Evolutionary conservation across 1,140 invertebrate species (phyloP), one percentile per base, ranked within the genome.

Genomic region (Drosophila nannoptera): DNA sequence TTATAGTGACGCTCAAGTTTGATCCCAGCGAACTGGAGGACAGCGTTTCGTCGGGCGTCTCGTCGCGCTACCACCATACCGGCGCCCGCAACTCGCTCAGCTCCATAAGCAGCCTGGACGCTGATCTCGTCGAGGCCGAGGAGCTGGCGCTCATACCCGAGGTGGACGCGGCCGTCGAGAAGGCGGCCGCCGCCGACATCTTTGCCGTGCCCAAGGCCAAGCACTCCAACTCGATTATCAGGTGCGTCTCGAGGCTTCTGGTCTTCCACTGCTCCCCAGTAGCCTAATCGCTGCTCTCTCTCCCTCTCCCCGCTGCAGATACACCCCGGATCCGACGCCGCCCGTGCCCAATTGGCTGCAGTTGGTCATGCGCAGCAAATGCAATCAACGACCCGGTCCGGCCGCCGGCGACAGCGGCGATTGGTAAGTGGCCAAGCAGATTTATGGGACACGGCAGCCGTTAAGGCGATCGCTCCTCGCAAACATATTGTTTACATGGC

Each of bases 321-420:
- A 73, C 36, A 89, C 88, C 8, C 88, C 88, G 16, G 88, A 89
- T 71, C 73, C 78, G 14, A 75, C 78, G 8, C 70, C 88, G n/a
- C 69, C 78, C 8, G 72, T 88, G 14, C 89, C 88, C 49, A 89
- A 89, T 60, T 90, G 89, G 89, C 62, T 90, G 71, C 89, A 90
- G 55, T 69, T 89, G 69, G 88, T 90, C 8, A 87, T 89, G 84
- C 86, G 82, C 46, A 89, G 84, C 62, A 89, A 89, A 78, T 83
- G 86, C 65, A 89, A 77, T 77, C 72, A 78, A 40, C 73, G 78
- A 5, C 7, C 68, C 2, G 49, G 61, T 12, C 68, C 75, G 31
- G 16, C 45, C 6, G 35, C 56, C 33, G 22, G 22, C 22, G 78
- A 82, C 50, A 8, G 16, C 43, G 77, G 74, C 49, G 80, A 84